Conservation (phyloP, 2,113 vertebrate genomes). For the Cervus canadensis region DNA sequence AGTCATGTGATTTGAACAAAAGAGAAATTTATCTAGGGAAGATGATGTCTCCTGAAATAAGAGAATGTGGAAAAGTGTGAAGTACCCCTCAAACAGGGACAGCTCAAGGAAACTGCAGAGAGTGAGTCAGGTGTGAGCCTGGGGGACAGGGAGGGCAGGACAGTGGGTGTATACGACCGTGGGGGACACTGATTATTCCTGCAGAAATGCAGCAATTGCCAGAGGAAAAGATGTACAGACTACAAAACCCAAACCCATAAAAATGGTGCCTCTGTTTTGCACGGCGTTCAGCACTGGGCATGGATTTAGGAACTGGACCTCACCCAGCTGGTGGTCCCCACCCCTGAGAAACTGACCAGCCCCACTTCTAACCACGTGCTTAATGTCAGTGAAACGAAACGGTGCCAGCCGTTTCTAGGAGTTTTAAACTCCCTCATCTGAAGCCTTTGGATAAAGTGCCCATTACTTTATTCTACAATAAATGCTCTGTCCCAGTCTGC, state of each 20-base stretch:
- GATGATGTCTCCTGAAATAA: not conserved
- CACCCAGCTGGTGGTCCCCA: not conserved
- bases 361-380: not conserved
- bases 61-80: not conserved
- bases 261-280: rapidly evolving
- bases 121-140: too few species aligned
- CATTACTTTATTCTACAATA: not conserved
- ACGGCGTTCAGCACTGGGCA: not conserved
- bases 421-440: not conserved
- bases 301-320: not conserved
- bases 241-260: not conserved
- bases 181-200: not conserved
- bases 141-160: not conserved
- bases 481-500: not conserved
- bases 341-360: not conserved
- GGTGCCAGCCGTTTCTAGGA: not conserved
- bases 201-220: not conserved
- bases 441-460: not conserved
- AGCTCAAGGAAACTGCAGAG: not conserved
- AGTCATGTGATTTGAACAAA: not conserved
- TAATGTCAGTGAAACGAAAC: not conserved
- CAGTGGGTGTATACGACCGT: rapidly evolving
- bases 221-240: not conserved
- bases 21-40: not conserved
- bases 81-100: not conserved